Evolutionary conservation across 2,888 invertebrate genomes (phyloP).

Genomic region (Sepioteuthis lessoniana): DNA sequence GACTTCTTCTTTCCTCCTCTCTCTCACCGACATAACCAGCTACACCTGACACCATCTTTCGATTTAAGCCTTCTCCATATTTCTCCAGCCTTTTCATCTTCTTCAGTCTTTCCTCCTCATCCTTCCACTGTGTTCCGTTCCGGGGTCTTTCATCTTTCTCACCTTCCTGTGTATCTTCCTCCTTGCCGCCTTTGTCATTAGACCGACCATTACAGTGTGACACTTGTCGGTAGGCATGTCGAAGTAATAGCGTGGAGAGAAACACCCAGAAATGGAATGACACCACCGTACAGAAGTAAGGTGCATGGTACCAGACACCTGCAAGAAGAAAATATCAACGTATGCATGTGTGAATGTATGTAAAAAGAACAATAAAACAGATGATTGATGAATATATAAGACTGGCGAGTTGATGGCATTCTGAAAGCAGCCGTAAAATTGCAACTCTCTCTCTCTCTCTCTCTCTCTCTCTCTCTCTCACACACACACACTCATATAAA

Average conservation of each 20-base stretch:
- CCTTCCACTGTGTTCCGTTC: neutral
- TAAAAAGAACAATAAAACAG: too few species aligned
- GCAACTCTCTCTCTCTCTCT: too few species aligned
- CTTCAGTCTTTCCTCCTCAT: neutral
- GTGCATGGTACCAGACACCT: slow-evolving; percentile 42
- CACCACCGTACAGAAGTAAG: slow-evolving; percentile 34
- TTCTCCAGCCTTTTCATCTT: slow-evolving; percentile 1
- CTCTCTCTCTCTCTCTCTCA: too few species aligned
- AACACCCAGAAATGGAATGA: slow-evolving; percentile 48
- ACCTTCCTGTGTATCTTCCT: neutral
- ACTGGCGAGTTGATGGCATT: too few species aligned
- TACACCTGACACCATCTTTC: neutral
- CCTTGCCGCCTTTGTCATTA: neutral
- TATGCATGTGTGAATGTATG: neutral
- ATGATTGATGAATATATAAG: too few species aligned
- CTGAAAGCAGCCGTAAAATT: too few species aligned
- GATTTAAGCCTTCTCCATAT: neutral
- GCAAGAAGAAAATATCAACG: neutral
- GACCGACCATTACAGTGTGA: neutral
- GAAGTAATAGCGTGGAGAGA: neutral
- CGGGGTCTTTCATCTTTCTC: too few species aligned
- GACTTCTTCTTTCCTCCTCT: neutral
- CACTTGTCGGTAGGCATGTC: neutral
- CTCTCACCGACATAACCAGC: neutral
- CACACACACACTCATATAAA: too few species aligned